phyloP scores from a whole-genome alignment of 1,140 invertebrate species.

The Trinorchestia longiramus region DNA sequence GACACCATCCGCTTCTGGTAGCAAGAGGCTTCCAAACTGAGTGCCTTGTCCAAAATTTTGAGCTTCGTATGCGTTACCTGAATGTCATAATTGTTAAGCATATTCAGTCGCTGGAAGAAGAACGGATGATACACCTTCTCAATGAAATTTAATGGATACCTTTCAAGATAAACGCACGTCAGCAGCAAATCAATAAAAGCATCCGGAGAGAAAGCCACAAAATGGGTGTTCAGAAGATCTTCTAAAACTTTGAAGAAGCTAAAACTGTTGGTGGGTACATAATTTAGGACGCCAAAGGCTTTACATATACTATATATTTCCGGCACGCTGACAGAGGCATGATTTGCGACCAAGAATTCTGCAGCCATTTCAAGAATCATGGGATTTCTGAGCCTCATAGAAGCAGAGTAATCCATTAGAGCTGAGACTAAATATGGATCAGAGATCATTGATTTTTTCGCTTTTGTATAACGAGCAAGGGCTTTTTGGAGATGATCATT shows the following conservation, averaged over 20 bases:
- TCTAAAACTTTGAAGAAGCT: constrained; percentile 77
- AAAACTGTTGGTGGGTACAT: constrained; percentile 72
- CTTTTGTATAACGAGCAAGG: constrained; percentile 76
- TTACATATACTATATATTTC: constrained; percentile 76
- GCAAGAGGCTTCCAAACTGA: constrained; percentile 76
- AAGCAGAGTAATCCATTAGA: constrained; percentile 77
- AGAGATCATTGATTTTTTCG: constrained; percentile 71
- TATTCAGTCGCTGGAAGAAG: constrained; percentile 76
- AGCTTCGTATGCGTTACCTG: constrained; percentile 72
- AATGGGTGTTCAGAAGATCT: constrained; percentile 74
- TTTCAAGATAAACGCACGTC: constrained; percentile 77
- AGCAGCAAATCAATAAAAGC: constrained; percentile 77
- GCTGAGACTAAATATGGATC: constrained; percentile 75
- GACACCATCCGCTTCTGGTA: constrained; percentile 76
- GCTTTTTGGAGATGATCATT: constrained; percentile 74
- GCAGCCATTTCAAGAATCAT: constrained; percentile 75
- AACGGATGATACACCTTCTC: constrained; percentile 76
- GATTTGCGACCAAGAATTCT: constrained; percentile 75
- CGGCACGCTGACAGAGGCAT: constrained; percentile 72
- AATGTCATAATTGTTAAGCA: constrained; percentile 68
- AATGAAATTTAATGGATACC: constrained; percentile 77
- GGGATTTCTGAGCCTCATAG: constrained; percentile 75
- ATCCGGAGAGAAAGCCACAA: constrained; percentile 75
- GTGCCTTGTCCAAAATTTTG: constrained; percentile 76
- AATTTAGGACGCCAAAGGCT: constrained; percentile 77